phyloP scores from a whole-genome alignment of 1,140 invertebrate genomes.

The Bombus confusus region DNA sequence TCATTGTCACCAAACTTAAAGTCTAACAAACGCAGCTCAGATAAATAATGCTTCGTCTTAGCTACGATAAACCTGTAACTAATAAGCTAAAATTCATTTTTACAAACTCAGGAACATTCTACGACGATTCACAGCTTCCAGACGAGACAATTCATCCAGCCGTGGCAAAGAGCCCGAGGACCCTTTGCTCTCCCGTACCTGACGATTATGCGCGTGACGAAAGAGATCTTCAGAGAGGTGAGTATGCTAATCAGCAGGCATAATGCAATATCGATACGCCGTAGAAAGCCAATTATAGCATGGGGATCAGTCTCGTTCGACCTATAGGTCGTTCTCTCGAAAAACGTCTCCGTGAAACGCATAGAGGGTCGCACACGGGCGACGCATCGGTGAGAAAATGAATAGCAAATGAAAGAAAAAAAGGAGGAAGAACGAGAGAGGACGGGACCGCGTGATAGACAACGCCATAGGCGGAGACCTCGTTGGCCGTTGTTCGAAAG shows the following conservation, averaged over 20 bases:
- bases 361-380: conserved; percentile 26
- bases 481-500: conserved; percentile 76
- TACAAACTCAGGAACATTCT: not conserved
- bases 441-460: conserved; percentile 62
- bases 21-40: not conserved
- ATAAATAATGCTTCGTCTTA: not conserved
- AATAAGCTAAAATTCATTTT: not conserved
- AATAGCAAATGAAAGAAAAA: conserved; percentile 45
- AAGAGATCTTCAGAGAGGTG: conserved; percentile 77
- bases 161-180: not conserved
- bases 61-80: no score
- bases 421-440: conserved; percentile 23
- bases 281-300: conserved; percentile 80
- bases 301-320: conserved; percentile 60
- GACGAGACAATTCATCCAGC: not conserved
- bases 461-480: conserved; percentile 73
- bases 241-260: conserved; percentile 77
- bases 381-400: conserved; percentile 47
- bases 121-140: not conserved
- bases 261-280: conserved; percentile 75
- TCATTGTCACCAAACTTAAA: not conserved
- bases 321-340: conserved; percentile 25
- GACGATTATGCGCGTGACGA: conserved; percentile 80
- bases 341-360: conserved; percentile 34
- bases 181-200: conserved; percentile 31